A percentile compares a stretch with the other conserved stretches of the same genome.
phyloP scores from a whole-genome alignment of 64 coral and sea anemone genomes.

The Montipora cactus region DNA sequence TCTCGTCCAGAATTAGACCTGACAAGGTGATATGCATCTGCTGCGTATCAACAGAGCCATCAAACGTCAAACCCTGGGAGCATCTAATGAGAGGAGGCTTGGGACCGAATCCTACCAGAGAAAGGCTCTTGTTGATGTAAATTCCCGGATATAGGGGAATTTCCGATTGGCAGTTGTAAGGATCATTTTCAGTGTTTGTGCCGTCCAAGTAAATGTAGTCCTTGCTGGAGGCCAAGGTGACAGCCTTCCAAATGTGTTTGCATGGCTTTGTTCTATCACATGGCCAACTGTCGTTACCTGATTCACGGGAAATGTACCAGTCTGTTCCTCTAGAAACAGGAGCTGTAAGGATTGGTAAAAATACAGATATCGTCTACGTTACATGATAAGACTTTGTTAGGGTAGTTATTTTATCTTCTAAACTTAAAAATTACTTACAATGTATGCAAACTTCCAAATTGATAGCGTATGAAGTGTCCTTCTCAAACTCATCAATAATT shows the following conservation, averaged over 20 bases:
- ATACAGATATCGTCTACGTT: too few species aligned
- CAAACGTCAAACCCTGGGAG: slow-evolving; percentile 18
- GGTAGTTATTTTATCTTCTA: too few species aligned
- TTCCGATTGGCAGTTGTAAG: slow-evolving; percentile 55
- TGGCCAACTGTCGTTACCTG: too few species aligned
- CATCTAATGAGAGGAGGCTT: slow-evolving; percentile 46
- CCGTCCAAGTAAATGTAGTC: slow-evolving; percentile 62
- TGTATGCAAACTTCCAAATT: too few species aligned
- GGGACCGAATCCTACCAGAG: slow-evolving; percentile 35
- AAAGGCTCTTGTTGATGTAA: slow-evolving; percentile 61
- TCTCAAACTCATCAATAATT: too few species aligned
- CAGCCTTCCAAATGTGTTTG: slow-evolving; percentile 59
- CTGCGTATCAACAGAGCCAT: neutral
- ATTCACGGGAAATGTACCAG: too few species aligned
- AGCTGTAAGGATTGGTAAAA: too few species aligned
- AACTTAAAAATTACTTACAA: too few species aligned
- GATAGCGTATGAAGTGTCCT: too few species aligned
- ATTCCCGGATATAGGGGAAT: slow-evolving; percentile 46
- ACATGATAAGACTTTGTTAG: too few species aligned
- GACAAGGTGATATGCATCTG: slow-evolving; percentile 9
- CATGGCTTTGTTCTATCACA: slow-evolving; percentile 28
- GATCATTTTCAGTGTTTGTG: slow-evolving; percentile 32
- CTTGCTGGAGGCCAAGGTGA: neutral
- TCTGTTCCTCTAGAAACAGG: too few species aligned
- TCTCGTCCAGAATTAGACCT: neutral